Evolutionary conservation across 2,113 vertebrate genomes (phyloP).

Genomic region (Choloepus hoffmanni): DNA sequence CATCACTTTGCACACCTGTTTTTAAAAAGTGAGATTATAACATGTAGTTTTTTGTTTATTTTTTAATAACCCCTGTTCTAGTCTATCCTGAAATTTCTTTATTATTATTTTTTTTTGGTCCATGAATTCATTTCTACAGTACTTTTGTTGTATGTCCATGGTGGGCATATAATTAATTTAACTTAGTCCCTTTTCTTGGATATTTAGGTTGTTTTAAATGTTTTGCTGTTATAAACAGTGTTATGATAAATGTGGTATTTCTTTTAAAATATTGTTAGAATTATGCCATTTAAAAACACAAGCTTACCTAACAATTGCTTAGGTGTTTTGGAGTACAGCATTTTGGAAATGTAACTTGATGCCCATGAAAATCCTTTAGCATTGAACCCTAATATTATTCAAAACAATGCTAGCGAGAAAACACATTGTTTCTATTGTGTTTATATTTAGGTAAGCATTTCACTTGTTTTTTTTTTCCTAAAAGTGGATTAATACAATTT

Average conservation of each 20-base stretch:
- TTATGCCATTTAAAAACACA: conserved; percentile 17
- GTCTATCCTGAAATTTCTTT: background rate
- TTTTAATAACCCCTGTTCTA: background rate
- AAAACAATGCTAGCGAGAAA: conserved; percentile 28
- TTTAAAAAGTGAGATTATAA: background rate
- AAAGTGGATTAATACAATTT: background rate
- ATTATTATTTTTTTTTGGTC: background rate
- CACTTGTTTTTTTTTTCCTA: conserved; percentile 14
- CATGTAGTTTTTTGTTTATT: background rate
- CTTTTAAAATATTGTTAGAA: background rate
- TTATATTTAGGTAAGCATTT: conserved; percentile 32
- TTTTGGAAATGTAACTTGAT: conserved; percentile 27
- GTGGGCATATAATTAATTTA: conserved; percentile 15
- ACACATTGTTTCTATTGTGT: background rate
- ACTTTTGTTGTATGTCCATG: conserved; percentile 14
- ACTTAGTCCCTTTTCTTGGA: background rate
- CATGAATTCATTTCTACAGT: background rate
- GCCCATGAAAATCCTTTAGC: background rate
- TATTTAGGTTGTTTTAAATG: conserved; percentile 1
- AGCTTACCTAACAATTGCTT: background rate
- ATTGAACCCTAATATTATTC: conserved; percentile 3
- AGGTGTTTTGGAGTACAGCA: background rate
- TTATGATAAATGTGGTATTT: background rate
- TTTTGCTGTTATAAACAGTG: background rate
- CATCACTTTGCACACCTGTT: background rate